phyloP scores from a whole-genome alignment of 2,888 invertebrate species.

The Capitulum mitella region DNA sequence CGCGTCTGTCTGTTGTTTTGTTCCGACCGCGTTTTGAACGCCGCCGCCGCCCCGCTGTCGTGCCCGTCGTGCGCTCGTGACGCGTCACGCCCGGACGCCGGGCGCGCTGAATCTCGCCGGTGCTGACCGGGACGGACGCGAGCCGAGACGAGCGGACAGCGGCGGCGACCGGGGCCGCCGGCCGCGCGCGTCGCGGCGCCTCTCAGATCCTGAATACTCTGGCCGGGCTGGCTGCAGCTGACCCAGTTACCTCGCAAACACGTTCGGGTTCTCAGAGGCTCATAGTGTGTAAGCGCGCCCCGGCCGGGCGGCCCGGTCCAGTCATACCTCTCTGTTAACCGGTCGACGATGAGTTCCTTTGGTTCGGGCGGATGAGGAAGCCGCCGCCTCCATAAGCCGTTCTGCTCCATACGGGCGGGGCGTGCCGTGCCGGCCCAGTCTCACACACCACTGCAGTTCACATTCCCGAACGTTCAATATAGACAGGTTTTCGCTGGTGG shows the following conservation, averaged over 20 bases:
- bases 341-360: neutral
- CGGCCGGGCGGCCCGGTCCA: no score
- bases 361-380: neutral
- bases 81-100: no score
- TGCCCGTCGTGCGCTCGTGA: neutral
- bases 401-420: neutral
- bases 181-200: no score
- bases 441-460: neutral
- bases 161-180: no score
- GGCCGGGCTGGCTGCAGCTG: neutral
- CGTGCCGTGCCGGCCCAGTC: neutral
- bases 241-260: constrained; percentile 4
- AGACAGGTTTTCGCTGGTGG: neutral
- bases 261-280: constrained; percentile 21
- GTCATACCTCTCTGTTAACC: neutral
- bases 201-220: neutral
- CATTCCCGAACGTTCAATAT: constrained; percentile 5
- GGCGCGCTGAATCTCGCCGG: no score
- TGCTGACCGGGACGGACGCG: no score
- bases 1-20: no score
- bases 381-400: neutral
- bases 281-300: neutral
- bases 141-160: no score
- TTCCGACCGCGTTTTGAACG: no score
- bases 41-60: neutral